phyloP scores from a whole-genome alignment of 64 coral and sea anemone species.

The Cladopsammia gracilis region DNA sequence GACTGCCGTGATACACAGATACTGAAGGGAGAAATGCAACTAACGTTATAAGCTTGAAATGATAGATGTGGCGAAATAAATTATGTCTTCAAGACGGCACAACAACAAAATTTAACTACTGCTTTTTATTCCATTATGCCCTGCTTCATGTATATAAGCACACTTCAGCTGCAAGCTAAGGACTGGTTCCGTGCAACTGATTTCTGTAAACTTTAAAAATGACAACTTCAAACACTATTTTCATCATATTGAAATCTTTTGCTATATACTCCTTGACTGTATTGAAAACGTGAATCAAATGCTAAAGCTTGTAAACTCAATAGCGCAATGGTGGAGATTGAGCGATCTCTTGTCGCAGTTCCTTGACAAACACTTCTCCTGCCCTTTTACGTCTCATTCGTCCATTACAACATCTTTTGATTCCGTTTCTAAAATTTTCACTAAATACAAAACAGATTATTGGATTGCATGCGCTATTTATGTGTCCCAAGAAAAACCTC shows the following conservation, averaged over 20 bases:
- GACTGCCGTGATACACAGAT: too few species aligned
- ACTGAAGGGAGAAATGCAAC: too few species aligned
- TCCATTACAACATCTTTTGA: background rate
- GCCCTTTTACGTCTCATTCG: background rate
- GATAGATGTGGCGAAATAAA: too few species aligned
- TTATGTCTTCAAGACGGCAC: too few species aligned
- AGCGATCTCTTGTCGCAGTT: background rate
- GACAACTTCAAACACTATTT: background rate
- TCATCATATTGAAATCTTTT: background rate
- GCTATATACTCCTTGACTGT: background rate
- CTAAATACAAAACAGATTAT: background rate
- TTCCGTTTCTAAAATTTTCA: slow-evolving; percentile 1
- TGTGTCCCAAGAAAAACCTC: background rate
- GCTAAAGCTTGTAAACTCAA: background rate
- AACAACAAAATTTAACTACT: too few species aligned
- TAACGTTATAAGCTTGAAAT: too few species aligned
- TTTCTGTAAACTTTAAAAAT: too few species aligned
- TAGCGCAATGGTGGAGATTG: background rate
- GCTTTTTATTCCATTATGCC: too few species aligned
- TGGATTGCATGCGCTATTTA: slow-evolving; percentile 27
- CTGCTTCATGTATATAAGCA: too few species aligned
- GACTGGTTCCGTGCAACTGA: too few species aligned
- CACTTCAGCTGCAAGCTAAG: too few species aligned
- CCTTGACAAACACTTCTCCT: background rate
- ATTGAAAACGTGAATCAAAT: too few species aligned